Base-by-base conservation (phyloP, 2,888 invertebrate genomes). In the Athetis lepigone region DNA sequence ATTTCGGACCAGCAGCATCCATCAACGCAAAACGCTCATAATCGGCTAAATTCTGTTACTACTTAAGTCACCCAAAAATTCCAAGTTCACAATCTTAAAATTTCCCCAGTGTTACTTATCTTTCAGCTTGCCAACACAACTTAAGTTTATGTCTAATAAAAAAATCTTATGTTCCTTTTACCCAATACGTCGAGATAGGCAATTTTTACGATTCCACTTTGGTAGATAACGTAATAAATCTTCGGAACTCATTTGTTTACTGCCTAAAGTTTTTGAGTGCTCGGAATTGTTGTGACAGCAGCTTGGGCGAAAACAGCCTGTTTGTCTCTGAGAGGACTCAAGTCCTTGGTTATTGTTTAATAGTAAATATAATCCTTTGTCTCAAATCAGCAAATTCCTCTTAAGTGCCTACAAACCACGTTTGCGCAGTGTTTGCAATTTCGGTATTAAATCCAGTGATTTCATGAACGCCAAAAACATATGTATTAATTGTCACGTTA, bases 241-340 rank as follows among this genome's bases (percentile, higher is more conserved):
- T 47, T 9, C 42, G 9, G 49, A 66, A 75, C 64, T 81, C 74
- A 77, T 82, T 80, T 80, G 74, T 78, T 73, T 71, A 75, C 36
- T 51, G 66, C 61, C 60, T 42, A 52, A 81, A 81, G 68, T 79
- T 82, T 72, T 67, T 74, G 74, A 76, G 75, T 71, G 63, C 47
- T 50, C 49, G 55, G 55, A 62, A 70, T 61, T 66, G 70, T 59
- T 64, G 56, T 64, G 63, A 62, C 63, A 62, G 52, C 29, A 1
- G 29, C 49, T 60, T 46, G 37, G 45, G 64, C 49, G 55, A 69
- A 72, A 75, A 73, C 69, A 76, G 27, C 47, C 56, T 72, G 70
- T 75, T 76, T 75, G 52, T 76, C 56, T 59, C 49, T 16, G 19
- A 57, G 27, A 43, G 2, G 39, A 46, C 19, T 40, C 27, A 43